Base-by-base conservation (phyloP, 2,797 vertebrate species). In the Microhierax caerulescens region DNA sequence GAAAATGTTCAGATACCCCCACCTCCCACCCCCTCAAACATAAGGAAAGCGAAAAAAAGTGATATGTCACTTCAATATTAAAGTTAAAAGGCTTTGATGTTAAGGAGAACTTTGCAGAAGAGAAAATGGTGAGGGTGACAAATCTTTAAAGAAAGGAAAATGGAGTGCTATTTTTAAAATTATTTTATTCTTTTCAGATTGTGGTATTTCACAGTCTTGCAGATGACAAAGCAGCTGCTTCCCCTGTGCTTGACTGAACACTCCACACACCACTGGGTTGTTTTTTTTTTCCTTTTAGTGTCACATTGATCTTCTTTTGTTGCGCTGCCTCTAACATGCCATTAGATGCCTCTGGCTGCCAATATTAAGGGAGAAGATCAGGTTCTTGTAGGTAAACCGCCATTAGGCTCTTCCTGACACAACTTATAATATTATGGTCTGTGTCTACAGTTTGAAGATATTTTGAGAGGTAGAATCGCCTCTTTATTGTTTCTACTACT, bases 181-280 rank as follows among this genome's bases (percentile, higher is more conserved):
- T 85, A 70, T 76, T 94, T 91, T 94, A 27, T 94, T 95, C 94
- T 94, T 88, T 92, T 92, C 81, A 63, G 79, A 45, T 43, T 70
- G 59, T 85, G 77, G 56, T 74, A 82, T 94, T 95, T 96, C 89
- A 74, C 48, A 85, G 54, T 54, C 61, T 95, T 86, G 72, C 21
- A 82, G 83, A 95, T 89, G 93, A 97, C 80, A 95, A 94, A 92
- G 93, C 80, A 95, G 74, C 94, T 95, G 88, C 90, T 94, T 91
- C 88, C 77, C 73, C 64, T 65, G 73, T 79, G 90, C 50, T 78
- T 90, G 79, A 54, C 80, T 95, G 78, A 97, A 84, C 88, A 48
- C 77, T 94, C 76, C 67, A 69, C 87, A 94, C 69, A 92, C 74
- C 77, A 86, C 83, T 81, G 91, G n/a, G 39, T 21, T 74, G 36